These are phyloP conservation scores for Ictalurus furcatus DNA, from an alignment of 2,113 vertebrate species.

Conservation along the genomic window DNA sequence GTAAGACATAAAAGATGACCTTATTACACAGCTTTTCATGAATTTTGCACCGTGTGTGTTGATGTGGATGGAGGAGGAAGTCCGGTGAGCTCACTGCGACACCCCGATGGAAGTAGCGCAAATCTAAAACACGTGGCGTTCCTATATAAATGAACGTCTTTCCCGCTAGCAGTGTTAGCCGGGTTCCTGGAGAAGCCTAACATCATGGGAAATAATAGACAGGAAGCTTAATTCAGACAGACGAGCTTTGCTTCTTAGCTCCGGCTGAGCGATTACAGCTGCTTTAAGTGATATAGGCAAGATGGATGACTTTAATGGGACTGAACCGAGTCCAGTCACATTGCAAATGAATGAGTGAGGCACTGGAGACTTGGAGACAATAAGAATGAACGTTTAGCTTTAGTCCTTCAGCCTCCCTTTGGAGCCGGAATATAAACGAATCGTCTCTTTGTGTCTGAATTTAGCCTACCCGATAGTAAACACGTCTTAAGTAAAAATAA, in stretches of 20 bases:
- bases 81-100: not conserved
- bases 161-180: not conserved
- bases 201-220: slow-evolving; percentile 3
- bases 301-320: slow-evolving; percentile 12
- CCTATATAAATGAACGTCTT: not conserved
- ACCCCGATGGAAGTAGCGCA: not conserved
- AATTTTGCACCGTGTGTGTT: not conserved
- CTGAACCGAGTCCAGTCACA: not conserved
- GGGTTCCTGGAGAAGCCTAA: not conserved
- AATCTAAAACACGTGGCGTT: not conserved
- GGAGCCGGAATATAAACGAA: not conserved
- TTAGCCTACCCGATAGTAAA: too few species aligned
- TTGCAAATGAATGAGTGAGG: slow-evolving; percentile 2
- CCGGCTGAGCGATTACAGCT: not conserved
- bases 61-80: not conserved
- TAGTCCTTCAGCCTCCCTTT: not conserved
- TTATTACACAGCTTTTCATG: not conserved
- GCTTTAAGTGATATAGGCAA: slow-evolving; percentile 10
- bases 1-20: not conserved
- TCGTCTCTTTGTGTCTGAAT: not conserved
- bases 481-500: not conserved
- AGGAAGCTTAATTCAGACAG: not conserved
- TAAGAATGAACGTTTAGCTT: not conserved
- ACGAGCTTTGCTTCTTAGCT: slow-evolving; percentile 1
- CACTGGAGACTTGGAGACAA: not conserved